phyloP scores from a whole-genome alignment of 2,888 invertebrate genomes.

The Parnassius apollo region DNA sequence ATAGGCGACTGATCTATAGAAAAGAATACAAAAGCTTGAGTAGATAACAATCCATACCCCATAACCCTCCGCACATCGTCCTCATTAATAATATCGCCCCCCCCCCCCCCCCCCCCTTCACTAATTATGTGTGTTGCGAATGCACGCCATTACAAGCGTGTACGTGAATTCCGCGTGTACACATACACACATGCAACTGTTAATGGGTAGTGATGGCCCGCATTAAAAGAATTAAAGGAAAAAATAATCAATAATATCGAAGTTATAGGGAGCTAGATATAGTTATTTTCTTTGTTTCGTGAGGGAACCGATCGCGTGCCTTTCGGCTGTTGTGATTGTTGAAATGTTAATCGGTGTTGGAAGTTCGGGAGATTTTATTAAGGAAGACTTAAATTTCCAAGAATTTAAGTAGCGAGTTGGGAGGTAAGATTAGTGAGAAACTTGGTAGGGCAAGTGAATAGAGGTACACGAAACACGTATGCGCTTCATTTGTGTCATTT shows the following conservation, averaged over 20 bases:
- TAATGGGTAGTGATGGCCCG: conserved; percentile 63
- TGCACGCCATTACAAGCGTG: conserved; percentile 50
- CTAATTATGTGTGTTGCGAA: conserved; percentile 81
- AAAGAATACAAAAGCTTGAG: conserved; percentile 78
- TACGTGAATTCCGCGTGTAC: conserved; percentile 33
- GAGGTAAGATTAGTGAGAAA: conserved; percentile 34
- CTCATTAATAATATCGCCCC: conserved; percentile 81
- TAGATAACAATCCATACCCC: conserved; percentile 70
- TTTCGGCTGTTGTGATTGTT: conserved; percentile 64
- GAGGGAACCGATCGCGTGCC: conserved; percentile 59
- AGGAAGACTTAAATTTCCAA: conserved; percentile 53
- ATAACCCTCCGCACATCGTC: conserved; percentile 47
- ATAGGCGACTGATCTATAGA: conserved; percentile 68
- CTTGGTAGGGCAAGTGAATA: conserved; percentile 26
- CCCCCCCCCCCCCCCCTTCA: conserved; percentile 52
- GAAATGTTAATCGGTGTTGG: conserved; percentile 70
- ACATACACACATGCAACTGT: conserved; percentile 37
- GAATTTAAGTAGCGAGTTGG: conserved; percentile 40
- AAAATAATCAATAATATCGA: conserved; percentile 61
- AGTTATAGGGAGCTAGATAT: conserved; percentile 54
- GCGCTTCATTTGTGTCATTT: conserved; percentile 19
- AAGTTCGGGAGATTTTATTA: conserved; percentile 62
- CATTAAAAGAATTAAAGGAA: conserved; percentile 66
- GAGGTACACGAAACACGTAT: conserved; percentile 16
- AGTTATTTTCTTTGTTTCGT: conserved; percentile 66